A percentile compares a stretch with the other conserved stretches of the same genome.
Conservation (phyloP, 2,888 invertebrate species). For the Ophion ventricosus region DNA sequence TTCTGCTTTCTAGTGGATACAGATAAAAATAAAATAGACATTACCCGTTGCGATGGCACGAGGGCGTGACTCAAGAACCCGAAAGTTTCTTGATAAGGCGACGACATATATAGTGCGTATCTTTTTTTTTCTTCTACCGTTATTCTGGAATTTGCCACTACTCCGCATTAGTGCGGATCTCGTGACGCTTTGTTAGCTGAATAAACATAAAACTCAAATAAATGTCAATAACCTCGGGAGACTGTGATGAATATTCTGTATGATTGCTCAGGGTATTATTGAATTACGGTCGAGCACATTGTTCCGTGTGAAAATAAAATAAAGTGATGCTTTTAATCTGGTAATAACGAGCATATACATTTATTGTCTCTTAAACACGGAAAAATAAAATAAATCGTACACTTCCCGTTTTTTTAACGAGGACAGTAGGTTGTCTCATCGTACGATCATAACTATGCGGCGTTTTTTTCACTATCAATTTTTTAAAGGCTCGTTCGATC, state of each 20-base stretch:
- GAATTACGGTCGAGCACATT: not conserved
- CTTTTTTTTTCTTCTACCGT: not conserved
- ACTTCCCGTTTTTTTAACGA: not conserved
- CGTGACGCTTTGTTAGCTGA: constrained; percentile 7
- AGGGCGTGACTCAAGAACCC: not conserved
- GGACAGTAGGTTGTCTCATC: not conserved
- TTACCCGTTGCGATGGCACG: not conserved
- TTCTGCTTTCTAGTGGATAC: not conserved
- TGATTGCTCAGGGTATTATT: not conserved
- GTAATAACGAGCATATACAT: not conserved
- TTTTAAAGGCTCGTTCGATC: not conserved
- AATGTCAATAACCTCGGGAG: constrained; percentile 1
- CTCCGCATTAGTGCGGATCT: not conserved
- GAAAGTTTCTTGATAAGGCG: not conserved
- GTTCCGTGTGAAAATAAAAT: not conserved
- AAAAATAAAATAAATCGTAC: not conserved
- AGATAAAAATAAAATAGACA: not conserved
- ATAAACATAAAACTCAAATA: not conserved
- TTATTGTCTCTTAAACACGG: not conserved
- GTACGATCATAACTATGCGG: not conserved
- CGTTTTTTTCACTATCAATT: not conserved
- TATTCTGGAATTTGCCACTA: not conserved
- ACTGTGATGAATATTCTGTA: constrained; percentile 16
- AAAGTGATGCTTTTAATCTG: not conserved
- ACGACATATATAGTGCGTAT: not conserved